Base-by-base conservation (phyloP, 2,113 vertebrate genomes). In the chimpanzee (Pan troglodytes) region DNA sequence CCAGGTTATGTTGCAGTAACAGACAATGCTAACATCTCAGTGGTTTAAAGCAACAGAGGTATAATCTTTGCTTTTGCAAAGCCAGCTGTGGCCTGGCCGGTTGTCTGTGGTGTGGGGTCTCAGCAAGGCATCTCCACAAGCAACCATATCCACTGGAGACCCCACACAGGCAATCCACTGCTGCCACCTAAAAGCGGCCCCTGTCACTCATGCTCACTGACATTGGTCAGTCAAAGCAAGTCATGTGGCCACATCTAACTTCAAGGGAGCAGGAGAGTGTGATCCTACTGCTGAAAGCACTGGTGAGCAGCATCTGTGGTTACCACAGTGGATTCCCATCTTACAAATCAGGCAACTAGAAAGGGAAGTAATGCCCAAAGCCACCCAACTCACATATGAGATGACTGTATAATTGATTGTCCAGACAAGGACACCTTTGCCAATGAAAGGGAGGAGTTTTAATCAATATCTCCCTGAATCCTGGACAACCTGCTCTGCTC, bases 191-290 rank as follows among this genome's bases (percentile, higher is more conserved):
- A 88, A 70, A 67, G 18, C 17, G 45, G 59, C 35, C 12, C 4
- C 1, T 10, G 20, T 73, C 84, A 17, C 25, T 1, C 30, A 18
- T 23, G 57, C n/a, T 85, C 35, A 67, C 10, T 22, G 23, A 22
- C 70, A 25, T 20, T 78, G 48, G 40, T 78, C n/a, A 83, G 23
- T 72, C n/a, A 83, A 80, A 93, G 90, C 45, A 79, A 85, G 61
- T 64, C 72, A 73, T 5, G 6, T 80, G 88, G 43, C 45, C 40
- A 35, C 50, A 32, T 45, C 30, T 79, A 35, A 40, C 38, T 67
- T 72, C n/a, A 70, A 57, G n/a, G n/a, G 40, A 55, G 11, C 8
- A 82, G 85, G 50, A 38, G 43, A 70, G 27, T 32, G 4, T 48
- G n/a, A n/a, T 57, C 20, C n/a, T 48, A 7, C 9, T 22, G 12